A percentile compares a stretch with the other conserved stretches of the same genome.
phyloP scores from a whole-genome alignment of 2,797 vertebrate genomes.

The Propithecus deckenii region DNA sequence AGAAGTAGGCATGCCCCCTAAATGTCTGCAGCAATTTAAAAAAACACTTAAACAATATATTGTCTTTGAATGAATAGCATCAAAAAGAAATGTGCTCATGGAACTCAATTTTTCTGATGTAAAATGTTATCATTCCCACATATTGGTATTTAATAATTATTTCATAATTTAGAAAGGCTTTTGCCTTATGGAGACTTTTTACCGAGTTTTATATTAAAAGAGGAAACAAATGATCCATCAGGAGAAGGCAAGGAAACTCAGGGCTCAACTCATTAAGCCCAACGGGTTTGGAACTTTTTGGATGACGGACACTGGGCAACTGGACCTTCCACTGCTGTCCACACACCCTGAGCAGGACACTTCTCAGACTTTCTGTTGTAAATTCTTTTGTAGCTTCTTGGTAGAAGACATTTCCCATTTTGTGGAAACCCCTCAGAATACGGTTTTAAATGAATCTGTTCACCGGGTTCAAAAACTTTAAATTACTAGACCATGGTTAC shows the following conservation, averaged over 20 bases:
- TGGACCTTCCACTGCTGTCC: constrained; percentile 72
- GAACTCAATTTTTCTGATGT: constrained; percentile 80
- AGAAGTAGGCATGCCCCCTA: background rate
- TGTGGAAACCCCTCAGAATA: constrained; percentile 76
- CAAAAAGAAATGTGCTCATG: constrained; percentile 80
- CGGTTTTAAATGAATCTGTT: constrained; percentile 76
- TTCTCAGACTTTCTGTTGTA: constrained; percentile 69
- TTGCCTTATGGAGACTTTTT: constrained; percentile 81
- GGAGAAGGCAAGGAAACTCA: constrained; percentile 77
- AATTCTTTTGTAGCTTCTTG: constrained; percentile 77
- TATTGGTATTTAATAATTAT: constrained; percentile 80
- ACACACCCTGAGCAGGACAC: constrained; percentile 70
- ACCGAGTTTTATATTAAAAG: constrained; percentile 82
- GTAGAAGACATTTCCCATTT: constrained; percentile 80
- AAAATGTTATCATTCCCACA: constrained; percentile 81
- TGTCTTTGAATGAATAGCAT: constrained; percentile 72
- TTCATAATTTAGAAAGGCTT: constrained; percentile 71
- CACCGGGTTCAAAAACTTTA: constrained; percentile 77
- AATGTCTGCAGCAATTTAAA: constrained; percentile 26
- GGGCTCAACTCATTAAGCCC: constrained; percentile 77
- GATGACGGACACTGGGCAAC: constrained; percentile 76
- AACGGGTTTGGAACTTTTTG: constrained; percentile 70
- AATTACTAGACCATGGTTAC: constrained; percentile 75
- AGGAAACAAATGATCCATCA: constrained; percentile 81
- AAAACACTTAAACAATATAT: background rate